These are phyloP conservation scores for Drosophila anceps DNA, from an alignment of 2,888 invertebrate genomes.

Conservation along the genomic window DNA sequence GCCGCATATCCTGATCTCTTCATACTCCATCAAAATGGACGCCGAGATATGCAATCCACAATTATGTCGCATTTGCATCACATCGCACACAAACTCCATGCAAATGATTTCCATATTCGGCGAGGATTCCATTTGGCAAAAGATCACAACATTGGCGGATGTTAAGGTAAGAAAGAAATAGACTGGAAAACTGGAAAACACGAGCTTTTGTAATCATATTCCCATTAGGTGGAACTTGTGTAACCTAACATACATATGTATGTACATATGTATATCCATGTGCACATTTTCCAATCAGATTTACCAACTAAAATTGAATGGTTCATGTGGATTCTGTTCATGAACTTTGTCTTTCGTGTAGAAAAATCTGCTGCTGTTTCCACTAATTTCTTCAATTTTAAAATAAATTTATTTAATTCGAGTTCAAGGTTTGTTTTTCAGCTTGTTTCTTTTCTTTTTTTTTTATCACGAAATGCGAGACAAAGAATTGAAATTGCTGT, in stretches of 20 bases:
- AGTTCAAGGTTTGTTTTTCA: conserved; percentile 6
- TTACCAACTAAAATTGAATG: neutral
- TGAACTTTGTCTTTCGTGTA: neutral
- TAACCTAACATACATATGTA: too few species aligned
- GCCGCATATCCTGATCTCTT: conserved; percentile 20
- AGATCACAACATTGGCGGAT: conserved; percentile 84
- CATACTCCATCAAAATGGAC: conserved; percentile 57
- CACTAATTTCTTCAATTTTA: conserved; percentile 5
- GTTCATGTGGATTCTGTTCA: too few species aligned
- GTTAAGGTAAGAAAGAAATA: conserved; percentile 78
- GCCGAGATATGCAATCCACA: conserved; percentile 73
- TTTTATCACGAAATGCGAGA: neutral
- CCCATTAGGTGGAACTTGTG: too few species aligned
- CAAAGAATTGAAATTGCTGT: neutral
- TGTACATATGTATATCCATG: too few species aligned
- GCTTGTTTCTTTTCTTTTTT: neutral
- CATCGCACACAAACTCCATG: conserved; percentile 80
- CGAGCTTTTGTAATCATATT: too few species aligned
- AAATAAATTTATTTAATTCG: conserved; percentile 3
- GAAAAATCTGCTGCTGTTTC: conserved; percentile 1
- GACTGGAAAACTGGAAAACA: neutral
- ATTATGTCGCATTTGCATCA: conserved; percentile 85
- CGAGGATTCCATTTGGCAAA: conserved; percentile 84
- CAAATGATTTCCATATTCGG: conserved; percentile 85
- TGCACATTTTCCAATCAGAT: neutral